phyloP scores from a whole-genome alignment of 2,113 vertebrate genomes.

The Semnopithecus entellus region DNA sequence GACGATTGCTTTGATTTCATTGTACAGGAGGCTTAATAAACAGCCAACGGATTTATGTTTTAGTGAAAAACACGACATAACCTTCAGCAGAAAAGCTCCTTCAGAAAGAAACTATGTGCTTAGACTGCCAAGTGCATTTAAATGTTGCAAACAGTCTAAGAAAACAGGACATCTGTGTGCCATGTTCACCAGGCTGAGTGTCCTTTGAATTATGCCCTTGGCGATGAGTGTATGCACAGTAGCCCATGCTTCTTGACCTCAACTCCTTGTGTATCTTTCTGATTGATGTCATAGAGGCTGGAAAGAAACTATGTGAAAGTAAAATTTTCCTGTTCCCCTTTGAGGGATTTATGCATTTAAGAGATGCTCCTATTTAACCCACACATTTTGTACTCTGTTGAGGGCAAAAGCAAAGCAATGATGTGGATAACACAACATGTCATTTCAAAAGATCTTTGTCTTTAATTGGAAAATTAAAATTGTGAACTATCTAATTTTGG shows the following conservation, averaged over 20 bases:
- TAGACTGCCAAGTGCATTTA: slow-evolving; percentile 75
- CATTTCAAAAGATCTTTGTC: neutral
- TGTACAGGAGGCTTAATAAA: slow-evolving; percentile 66
- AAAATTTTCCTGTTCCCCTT: neutral
- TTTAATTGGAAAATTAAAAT: neutral
- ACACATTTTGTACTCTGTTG: neutral
- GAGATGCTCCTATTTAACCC: neutral
- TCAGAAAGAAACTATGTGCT: slow-evolving; percentile 70
- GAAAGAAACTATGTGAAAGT: neutral
- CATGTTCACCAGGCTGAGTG: neutral
- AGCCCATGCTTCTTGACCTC: neutral
- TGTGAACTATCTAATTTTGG: neutral
- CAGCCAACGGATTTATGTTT: slow-evolving; percentile 58
- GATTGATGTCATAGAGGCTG: neutral
- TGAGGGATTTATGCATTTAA: neutral
- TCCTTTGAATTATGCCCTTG: neutral
- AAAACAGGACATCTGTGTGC: slow-evolving; percentile 22
- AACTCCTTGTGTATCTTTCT: neutral
- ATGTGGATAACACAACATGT: neutral
- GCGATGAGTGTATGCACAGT: neutral
- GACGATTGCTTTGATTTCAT: slow-evolving; percentile 67
- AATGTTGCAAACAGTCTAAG: slow-evolving; percentile 47
- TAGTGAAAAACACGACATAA: slow-evolving; percentile 68
- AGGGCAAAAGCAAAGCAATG: neutral
- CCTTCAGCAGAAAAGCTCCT: slow-evolving; percentile 69